Base-by-base conservation (phyloP, 2,113 vertebrate genomes). In the Siphamia tubifer region DNA sequence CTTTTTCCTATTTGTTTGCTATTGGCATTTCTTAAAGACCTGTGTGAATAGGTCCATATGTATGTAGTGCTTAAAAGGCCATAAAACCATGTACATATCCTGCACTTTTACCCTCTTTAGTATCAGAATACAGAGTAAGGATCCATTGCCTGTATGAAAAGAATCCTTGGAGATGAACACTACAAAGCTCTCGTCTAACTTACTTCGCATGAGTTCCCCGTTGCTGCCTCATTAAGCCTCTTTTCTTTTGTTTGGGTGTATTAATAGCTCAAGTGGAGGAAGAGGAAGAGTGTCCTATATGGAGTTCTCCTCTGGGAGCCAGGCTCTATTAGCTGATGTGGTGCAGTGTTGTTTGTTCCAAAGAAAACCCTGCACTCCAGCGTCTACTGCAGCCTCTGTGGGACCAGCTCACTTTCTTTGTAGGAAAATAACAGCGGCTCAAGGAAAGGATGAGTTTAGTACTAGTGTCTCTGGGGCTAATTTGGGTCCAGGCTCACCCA, bases 211-310 rank as follows among this genome's bases (percentile, higher is more conserved):
- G 85, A 86, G 82, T 70, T 87, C 79, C 56, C 78, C 31, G 34
- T 63, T 79, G 74, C 81, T 69, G 79, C 74, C 71, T 90, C 86
- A 83, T 82, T 89, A 84, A 81, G 78, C 76, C 85, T 84, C 79
- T 81, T 74, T 69, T 82, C 82, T 89, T 86, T 90, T 90, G 77
- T 91, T 85, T 85, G 83, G 82, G 84, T 86, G 63, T 92, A 92
- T 91, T 89, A 89, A 92, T 92, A 93, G 89, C 88, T 86, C 53
- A 38, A 88, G 87, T 70, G 81, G 81, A 84, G 81, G 85, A 85
- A 76, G 71, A 81, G 83, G 84, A 74, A 77, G 82, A 83, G 84
- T 83, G 90, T 87, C 87, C 90, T 90, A 91, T 81, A 86, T 90
- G 74, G 76, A 90, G 87, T 75, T 72, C 64, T 74, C 83, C 88